Conservation (phyloP, 2,797 vertebrate species). For the Paguma larvata region DNA sequence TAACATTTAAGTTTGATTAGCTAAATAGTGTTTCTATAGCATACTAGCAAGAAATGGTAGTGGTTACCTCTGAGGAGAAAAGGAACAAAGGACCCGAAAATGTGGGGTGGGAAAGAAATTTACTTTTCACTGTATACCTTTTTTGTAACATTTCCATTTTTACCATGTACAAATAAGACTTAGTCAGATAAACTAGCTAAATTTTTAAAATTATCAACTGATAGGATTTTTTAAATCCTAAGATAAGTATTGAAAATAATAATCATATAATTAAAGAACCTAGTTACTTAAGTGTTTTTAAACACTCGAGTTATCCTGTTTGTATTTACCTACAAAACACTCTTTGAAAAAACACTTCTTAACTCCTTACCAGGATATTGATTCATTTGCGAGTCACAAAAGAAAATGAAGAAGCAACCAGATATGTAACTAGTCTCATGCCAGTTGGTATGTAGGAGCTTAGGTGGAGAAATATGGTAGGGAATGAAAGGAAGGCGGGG, state of each 20-base stretch:
- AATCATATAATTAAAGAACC: neutral
- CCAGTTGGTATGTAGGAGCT: neutral
- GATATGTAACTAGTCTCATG: neutral
- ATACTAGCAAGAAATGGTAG: neutral
- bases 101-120: neutral
- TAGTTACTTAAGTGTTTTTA: constrained; percentile 17
- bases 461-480: neutral
- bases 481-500: neutral
- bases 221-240: neutral
- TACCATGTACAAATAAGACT: constrained; percentile 14
- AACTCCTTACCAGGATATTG: constrained; percentile 49
- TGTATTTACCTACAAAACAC: constrained; percentile 39
- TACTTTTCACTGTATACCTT: neutral
- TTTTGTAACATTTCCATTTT: constrained; percentile 10
- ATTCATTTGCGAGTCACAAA: constrained; percentile 68
- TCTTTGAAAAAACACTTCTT: constrained; percentile 41
- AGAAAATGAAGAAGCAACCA: constrained; percentile 48
- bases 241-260: constrained; percentile 39
- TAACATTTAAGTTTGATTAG: neutral
- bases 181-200: neutral
- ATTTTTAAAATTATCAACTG: neutral
- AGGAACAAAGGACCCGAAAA: neutral
- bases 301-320: constrained; percentile 16
- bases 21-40: neutral
- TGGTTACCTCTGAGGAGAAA: neutral